Evolutionary conservation across 1,140 invertebrate genomes (phyloP), one percentile per base, ranked within the genome.

Genomic region (Goniozus legneri): DNA sequence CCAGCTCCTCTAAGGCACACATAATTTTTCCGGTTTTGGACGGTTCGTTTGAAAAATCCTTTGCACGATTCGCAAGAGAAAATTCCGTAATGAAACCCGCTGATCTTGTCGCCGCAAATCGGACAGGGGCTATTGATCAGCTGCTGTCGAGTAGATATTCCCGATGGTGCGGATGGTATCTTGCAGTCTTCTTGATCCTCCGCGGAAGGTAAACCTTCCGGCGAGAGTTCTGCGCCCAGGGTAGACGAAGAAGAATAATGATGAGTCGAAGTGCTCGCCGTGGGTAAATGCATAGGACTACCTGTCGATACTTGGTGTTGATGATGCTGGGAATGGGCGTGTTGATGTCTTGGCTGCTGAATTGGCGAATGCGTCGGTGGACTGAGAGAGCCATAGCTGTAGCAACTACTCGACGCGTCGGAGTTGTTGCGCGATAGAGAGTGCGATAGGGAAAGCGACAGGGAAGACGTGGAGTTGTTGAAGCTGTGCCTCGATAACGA

Each of bases 41-140:
- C 95, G 32, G 94, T 98, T 50, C 95, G 82, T 73, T 98, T 97
- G 77, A 98, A 98, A 75, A 98, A 98, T 3, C 95, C 95, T 79
- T 98, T 98, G 70, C 89, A 98, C 8, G 91, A 95, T 69, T 98
- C 95, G 76, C 95, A 98, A 8, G 92, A 95, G 73, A 96, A 97
- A 58, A 97, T 97, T 8, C 92, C 92, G 65, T 96, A 96, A 71
- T 96, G 92, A 72, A 95, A 95, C 8, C 93, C 93, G 52, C 90
- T 93, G 56, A 95, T 95, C 70, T 94, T 92, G 71, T 97, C 93
- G 0, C 92, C 92, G 66, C 93, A 97, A 43, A 97, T 94, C 7
- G 92, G 92, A 75, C 93, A 97, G 0, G 92, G 92, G 58, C 91
- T 94, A 66, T 77, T 82, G 42, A 79, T 79, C 4, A 91, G 77